Base-by-base conservation (phyloP, 2,888 invertebrate genomes). In the Thelaira solivaga region DNA sequence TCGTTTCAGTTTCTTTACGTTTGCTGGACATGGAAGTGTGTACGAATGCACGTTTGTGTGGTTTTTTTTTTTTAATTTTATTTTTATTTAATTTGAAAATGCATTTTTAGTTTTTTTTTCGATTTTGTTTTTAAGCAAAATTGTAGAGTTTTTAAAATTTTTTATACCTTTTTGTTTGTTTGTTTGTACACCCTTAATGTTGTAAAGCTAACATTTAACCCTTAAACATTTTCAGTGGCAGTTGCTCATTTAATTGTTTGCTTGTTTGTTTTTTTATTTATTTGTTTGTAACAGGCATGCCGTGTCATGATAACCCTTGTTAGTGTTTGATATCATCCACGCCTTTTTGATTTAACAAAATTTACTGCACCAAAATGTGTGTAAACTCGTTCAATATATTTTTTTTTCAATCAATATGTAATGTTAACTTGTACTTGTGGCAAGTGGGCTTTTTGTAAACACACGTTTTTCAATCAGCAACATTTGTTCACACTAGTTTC, bases 351-450 rank as follows among this genome's bases (percentile, higher is more conserved):
- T 49, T 69, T 61, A 18, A 31, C 31, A 43, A 43, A 41, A 36
- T 61, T 43, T 51, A 26, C 26, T 51, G 45, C 55, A 16, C 16
- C 43, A 29, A 57, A 47, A 39, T 57, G 29, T 57, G 18, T 47
- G 10, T 18, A 6, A 18, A 39, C 11, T 29, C 49, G 16, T 31
- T 53, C 26, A n/a, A n/a, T 34, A 18, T 55, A 36, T 45, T 8
- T 36, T 53, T 24, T 34, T 53, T 43, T 39, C 39, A 64, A 76
- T 59, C 43, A 59, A 43, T 43, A 43, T n/a, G 8, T 29, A 43
- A 36, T 71, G 59, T 71, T 76, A 49, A 51, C 57, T 49, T 29
- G 39, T 69, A 61, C 76, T 76, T 65, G 71, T 45, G 57, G 47
- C 53, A 65, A 59, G 59, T 43, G 34, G 62, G 59, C n/a, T n/a